phyloP scores from a whole-genome alignment of 2,797 vertebrate genomes.

The Chaenodraco wilsoni region DNA sequence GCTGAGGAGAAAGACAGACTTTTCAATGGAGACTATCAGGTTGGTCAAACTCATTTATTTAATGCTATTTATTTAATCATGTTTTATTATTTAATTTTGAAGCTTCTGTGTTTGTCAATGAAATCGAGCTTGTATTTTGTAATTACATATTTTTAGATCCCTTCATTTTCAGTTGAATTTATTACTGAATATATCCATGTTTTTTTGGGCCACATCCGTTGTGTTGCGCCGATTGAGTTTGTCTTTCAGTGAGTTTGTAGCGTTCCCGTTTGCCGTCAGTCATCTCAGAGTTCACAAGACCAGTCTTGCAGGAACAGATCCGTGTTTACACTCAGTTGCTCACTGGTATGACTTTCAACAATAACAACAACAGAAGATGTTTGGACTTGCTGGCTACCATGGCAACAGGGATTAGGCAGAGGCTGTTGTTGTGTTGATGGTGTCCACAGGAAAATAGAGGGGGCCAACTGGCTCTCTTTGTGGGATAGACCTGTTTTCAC shows the following conservation, averaged over 20 bases:
- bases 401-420: slow-evolving; percentile 91
- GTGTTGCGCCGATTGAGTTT: slow-evolving; percentile 51
- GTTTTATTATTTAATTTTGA: neutral
- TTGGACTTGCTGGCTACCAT: slow-evolving; percentile 96
- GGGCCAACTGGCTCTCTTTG: slow-evolving; percentile 73
- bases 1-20: slow-evolving; percentile 29
- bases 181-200: neutral
- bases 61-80: slow-evolving; percentile 1
- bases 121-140: neutral
- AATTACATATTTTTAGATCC: slow-evolving; percentile 1
- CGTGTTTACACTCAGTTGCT: slow-evolving; percentile 85
- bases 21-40: slow-evolving; percentile 63
- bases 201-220: slow-evolving; percentile 34
- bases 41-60: slow-evolving; percentile 43
- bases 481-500: slow-evolving; percentile 75
- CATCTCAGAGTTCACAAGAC: slow-evolving; percentile 78
- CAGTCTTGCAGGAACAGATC: slow-evolving; percentile 81
- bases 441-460: slow-evolving; percentile 87
- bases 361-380: slow-evolving; percentile 98
- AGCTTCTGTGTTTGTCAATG: slow-evolving; percentile 2
- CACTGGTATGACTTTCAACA: slow-evolving; percentile 89
- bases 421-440: slow-evolving; percentile 90
- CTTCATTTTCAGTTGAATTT: slow-evolving; percentile 17
- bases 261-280: slow-evolving; percentile 72
- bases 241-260: slow-evolving; percentile 52